Percentiles rank a stretch among this genome's conserved stretches.
Conservation (phyloP, 2,888 invertebrate species). For the Zootermopsis nevadensis region DNA sequence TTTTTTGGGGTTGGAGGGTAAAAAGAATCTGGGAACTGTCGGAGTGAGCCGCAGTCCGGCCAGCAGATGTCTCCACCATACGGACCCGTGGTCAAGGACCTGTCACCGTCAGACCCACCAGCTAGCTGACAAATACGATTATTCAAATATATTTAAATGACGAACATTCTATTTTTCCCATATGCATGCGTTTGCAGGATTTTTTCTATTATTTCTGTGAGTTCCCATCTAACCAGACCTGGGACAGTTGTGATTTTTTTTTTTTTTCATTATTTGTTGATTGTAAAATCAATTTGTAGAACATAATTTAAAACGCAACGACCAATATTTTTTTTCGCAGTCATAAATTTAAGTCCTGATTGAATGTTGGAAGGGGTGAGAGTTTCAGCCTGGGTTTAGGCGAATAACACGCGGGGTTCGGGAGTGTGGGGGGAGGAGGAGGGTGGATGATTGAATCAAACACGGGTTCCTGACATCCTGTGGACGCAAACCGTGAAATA, state of each 20-base stretch:
- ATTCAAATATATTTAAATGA: slow-evolving; percentile 52
- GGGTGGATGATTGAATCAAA: slow-evolving; percentile 26
- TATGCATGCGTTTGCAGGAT: slow-evolving; percentile 48
- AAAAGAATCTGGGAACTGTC: no score
- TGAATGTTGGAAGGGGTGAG: slow-evolving; percentile 24
- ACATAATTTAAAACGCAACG: slow-evolving; percentile 41
- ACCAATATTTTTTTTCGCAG: slow-evolving; percentile 30
- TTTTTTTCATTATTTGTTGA: slow-evolving; percentile 31
- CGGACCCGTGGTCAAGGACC: slow-evolving; percentile 46
- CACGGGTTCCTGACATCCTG: slow-evolving; percentile 16
- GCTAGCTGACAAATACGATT: slow-evolving; percentile 50
- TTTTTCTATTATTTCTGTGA: slow-evolving; percentile 25
- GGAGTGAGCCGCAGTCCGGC: not conserved
- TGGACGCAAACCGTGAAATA: slow-evolving; percentile 11
- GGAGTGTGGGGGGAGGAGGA: no score
- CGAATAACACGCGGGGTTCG: not conserved
- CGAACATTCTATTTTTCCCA: slow-evolving; percentile 49
- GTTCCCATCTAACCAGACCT: slow-evolving; percentile 30
- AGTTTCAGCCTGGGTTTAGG: slow-evolving; percentile 20
- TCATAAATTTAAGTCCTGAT: slow-evolving; percentile 34
- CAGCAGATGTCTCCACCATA: slow-evolving; percentile 19
- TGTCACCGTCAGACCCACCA: slow-evolving; percentile 43
- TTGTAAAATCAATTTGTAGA: slow-evolving; percentile 48
- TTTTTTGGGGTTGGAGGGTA: no score
- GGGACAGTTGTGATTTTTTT: slow-evolving; percentile 40